Base-by-base conservation (phyloP, 2,888 invertebrate genomes). In the Osmoderma eremita region DNA sequence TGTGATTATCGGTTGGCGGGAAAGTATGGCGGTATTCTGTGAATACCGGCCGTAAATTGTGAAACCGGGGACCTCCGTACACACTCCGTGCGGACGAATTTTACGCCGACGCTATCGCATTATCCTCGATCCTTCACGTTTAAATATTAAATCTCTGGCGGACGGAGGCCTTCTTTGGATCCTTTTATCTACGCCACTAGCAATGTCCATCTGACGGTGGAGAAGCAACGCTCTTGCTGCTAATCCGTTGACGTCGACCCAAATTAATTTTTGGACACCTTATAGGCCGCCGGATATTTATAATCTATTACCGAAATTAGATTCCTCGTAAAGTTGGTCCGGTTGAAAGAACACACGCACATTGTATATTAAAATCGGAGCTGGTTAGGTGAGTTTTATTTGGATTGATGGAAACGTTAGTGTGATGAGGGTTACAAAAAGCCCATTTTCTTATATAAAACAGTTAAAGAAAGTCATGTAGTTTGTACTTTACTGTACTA, bases 1-100 rank as follows among this genome's bases (percentile, higher is more conserved):
- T 67, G 67, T 69, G 61, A 70, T 70, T 69, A 69, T 68, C 65
- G 68, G 65, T 17, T 41, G 67, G 54, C 67, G 30, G 65, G 68
- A 70, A 69, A 69, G 67, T 69, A 64, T 24, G 63, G 56, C 50
- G 30, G 3, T 10, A 2, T 30, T 36, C 56, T 62, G 56, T 39
- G 42, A 45, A 30, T 22, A 42, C 15, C 58, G 42, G 63, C 49
- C 45, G 70, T 70, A 70, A 70, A 69, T 70, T 70, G 69, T 65
- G 54, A 69, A 70, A 70, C 70, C 68, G 62, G 65, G 63, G 64
- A 56, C 63, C 36, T 63, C 38, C 20, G 39, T 50, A 42, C 22
- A 63, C 39, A 63, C 22, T 17, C 20, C 13, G 13, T 22, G 51
- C 13, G 20, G 36, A 13, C 38, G 39, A 51, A 45, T 58, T 58